Evolutionary conservation across 2,888 invertebrate species (phyloP).

Genomic region (Amorpha juglandis): DNA sequence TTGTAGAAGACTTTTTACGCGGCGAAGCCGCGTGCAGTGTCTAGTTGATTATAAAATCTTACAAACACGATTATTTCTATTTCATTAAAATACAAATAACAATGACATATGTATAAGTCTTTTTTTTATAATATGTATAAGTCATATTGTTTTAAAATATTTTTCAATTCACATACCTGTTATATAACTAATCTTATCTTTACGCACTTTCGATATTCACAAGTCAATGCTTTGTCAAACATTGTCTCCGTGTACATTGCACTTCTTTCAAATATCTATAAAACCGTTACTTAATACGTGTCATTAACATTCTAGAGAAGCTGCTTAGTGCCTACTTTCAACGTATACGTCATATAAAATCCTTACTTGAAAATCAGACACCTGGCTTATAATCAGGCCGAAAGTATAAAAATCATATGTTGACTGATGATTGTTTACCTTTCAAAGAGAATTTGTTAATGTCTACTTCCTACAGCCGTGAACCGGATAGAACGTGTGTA

Average conservation of each 20-base stretch:
- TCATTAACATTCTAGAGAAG: neutral
- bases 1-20: too few relatives aligned
- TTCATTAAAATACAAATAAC: too few relatives aligned
- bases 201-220: neutral
- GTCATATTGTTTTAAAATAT: neutral
- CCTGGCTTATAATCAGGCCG: neutral
- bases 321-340: neutral
- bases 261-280: neutral
- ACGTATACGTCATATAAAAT: neutral
- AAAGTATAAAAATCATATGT: slow-evolving; percentile 2
- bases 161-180: neutral
- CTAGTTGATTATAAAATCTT: too few relatives aligned
- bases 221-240: slow-evolving; percentile 13
- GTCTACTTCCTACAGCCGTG: slow-evolving; percentile 19
- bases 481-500: slow-evolving; percentile 34
- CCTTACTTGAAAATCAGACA: neutral
- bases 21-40: too few relatives aligned
- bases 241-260: neutral
- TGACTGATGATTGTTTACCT: slow-evolving; percentile 7
- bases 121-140: neutral
- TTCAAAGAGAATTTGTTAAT: slow-evolving; percentile 7
- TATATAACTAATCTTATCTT: neutral
- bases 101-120: too few relatives aligned
- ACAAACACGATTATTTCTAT: too few relatives aligned
- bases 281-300: neutral